Conservation (phyloP, 2,797 vertebrate species). For the Karalla daura region DNA sequence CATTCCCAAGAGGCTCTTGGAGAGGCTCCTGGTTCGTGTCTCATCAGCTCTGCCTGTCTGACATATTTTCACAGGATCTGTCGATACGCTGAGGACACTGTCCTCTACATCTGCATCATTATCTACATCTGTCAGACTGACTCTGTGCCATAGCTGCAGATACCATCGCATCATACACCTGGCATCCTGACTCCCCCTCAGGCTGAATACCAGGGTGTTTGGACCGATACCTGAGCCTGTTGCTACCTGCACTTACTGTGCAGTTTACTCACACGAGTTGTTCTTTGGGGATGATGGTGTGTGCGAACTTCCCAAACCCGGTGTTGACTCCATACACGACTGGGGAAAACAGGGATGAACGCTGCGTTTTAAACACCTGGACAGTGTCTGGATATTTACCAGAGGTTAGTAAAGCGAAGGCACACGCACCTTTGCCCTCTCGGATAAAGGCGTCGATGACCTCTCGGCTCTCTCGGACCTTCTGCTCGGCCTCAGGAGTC, state of each 20-base stretch:
- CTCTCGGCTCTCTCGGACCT: conserved; percentile 27
- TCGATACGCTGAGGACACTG: too few species aligned
- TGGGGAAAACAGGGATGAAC: conserved; percentile 13
- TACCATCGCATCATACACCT: too few species aligned
- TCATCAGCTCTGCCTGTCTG: too few species aligned
- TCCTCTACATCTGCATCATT: too few species aligned
- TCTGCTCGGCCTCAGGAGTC: conserved; percentile 39
- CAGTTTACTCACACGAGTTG: conserved; percentile 45
- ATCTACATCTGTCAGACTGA: too few species aligned
- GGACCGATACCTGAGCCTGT: background rate
- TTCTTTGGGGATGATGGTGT: conserved; percentile 36
- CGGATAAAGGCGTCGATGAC: conserved; percentile 41
- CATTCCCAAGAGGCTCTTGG: too few species aligned
- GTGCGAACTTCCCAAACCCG: conserved; percentile 56
- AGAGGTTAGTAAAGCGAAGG: background rate
- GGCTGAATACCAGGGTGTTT: background rate
- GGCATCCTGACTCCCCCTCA: too few species aligned
- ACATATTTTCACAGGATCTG: too few species aligned
- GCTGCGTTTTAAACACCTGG: background rate
- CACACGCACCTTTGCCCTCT: conserved; percentile 44
- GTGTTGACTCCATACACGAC: conserved; percentile 61
- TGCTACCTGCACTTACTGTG: background rate
- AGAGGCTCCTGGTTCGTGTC: too few species aligned
- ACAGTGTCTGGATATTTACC: background rate
- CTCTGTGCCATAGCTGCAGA: too few species aligned